Evolutionary conservation across 2,113 vertebrate genomes (phyloP), one percentile per base, ranked within the genome.

Genomic region (Aspiorhynchus laticeps): DNA sequence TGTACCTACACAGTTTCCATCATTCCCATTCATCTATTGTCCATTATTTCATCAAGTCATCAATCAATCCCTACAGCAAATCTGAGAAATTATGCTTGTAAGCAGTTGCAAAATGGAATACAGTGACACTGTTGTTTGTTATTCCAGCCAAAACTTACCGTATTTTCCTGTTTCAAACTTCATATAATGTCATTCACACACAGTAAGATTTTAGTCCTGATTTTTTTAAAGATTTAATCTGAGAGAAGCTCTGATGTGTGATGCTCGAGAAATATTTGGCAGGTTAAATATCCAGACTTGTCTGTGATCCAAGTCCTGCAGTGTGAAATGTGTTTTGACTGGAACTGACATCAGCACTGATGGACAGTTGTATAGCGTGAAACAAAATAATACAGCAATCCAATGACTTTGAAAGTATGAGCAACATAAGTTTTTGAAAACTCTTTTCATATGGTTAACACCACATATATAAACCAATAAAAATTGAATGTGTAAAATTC

Each of bases 1-100:
- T 48, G n/a, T 76, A 46, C 69, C 73, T 46, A 26, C 38, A 5
- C 41, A 28, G 24, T 46, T 76, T 26, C n/a, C 74, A 48, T 76
- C 74, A 76, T 48, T 28, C 74, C 41, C n/a, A 48, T 48, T 46
- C 41, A 76, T 76, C n/a, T n/a, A 76, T 46, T 48, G 74, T 76
- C 7, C 74, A 76, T 28, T 46, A 76, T 8, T 28, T 76, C 65
- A 36, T 76, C 12, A 17, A 76, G 74, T 48, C 74, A 76, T 76
- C 74, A 76, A 76, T 76, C 74, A 76, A 48, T 48, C 41, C 41
- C 24, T 76, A 76, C 74, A 4, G 41, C 73, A 48, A 76, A 76
- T 76, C 38, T 15, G 41, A 76, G 41, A 76, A 76, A 48, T 48
- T 0, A 76, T 76, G 41, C 73, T n/a, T 46, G 73, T 26, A 26